phyloP scores from a whole-genome alignment of 1,140 invertebrate genomes.

The Helicorthomorpha holstii region DNA sequence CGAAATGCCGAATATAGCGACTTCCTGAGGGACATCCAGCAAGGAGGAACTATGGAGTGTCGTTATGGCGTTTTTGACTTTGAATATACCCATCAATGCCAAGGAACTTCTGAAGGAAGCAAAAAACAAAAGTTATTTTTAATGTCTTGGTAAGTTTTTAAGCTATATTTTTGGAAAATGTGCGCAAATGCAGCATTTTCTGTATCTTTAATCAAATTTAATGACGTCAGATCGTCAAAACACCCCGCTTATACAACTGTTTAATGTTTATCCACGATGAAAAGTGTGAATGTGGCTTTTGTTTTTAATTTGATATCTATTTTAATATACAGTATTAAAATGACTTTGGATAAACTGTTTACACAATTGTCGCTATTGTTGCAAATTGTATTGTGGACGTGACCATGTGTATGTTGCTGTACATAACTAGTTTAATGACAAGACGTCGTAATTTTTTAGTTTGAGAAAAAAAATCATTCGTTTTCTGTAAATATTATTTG shows the following conservation, averaged over 20 bases:
- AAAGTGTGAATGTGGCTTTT: too few relatives aligned
- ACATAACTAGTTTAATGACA: too few relatives aligned
- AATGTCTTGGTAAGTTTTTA: constrained; percentile 56
- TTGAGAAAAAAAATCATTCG: too few relatives aligned
- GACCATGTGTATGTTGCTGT: too few relatives aligned
- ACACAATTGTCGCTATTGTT: too few relatives aligned
- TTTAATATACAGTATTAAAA: too few relatives aligned
- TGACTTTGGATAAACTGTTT: too few relatives aligned
- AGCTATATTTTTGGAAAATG: not conserved
- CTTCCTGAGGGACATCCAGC: constrained; percentile 78
- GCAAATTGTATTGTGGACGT: too few relatives aligned
- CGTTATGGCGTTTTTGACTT: constrained; percentile 90
- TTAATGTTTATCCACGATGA: not conserved
- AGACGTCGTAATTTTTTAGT: too few relatives aligned
- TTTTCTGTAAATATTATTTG: too few relatives aligned
- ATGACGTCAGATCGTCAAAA: not conserved
- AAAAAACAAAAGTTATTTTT: constrained; percentile 91
- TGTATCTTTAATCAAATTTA: not conserved
- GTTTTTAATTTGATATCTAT: too few relatives aligned
- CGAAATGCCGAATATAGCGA: constrained; percentile 73
- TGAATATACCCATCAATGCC: constrained; percentile 86
- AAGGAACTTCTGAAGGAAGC: constrained; percentile 66
- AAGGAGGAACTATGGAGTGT: constrained; percentile 60
- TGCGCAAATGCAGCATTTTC: too few relatives aligned
- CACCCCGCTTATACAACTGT: not conserved